These are phyloP conservation scores for Columba livia DNA, from an alignment of 2,113 vertebrate genomes.

Conservation along the genomic window DNA sequence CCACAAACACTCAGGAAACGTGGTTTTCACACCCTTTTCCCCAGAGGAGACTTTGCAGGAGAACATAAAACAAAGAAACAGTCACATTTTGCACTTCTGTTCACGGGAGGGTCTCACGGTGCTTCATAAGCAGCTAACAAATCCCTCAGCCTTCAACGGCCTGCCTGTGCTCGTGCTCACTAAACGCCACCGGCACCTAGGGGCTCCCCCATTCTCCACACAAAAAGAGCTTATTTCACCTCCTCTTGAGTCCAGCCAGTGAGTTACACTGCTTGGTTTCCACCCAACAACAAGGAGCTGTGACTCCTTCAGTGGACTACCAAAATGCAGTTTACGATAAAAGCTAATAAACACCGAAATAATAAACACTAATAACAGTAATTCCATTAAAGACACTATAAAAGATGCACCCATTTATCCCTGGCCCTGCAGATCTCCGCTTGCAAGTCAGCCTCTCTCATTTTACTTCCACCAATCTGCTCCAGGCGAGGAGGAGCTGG, in stretches of 20 bases:
- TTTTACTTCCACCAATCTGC: not conserved
- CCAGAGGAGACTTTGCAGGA: not conserved
- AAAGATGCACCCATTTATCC: not conserved
- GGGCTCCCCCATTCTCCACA: not conserved
- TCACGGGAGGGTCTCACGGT: not conserved
- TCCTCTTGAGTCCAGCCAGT: not conserved
- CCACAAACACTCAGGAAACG: not conserved
- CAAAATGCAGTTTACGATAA: not conserved
- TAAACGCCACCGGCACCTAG: not conserved
- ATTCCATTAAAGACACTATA: not conserved
- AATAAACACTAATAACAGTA: not conserved
- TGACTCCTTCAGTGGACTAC: not conserved
- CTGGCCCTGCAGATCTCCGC: not conserved
- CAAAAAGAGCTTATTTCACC: not conserved
- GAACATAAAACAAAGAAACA: not conserved
- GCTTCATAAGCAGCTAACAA: not conserved
- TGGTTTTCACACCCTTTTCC: constrained; percentile 27
- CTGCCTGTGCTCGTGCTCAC: not conserved
- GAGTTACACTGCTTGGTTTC: not conserved
- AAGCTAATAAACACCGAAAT: not conserved
- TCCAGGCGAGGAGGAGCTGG: not conserved
- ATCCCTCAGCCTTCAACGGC: not conserved
- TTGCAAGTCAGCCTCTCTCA: not conserved
- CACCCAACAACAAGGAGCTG: not conserved
- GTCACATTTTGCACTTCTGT: not conserved